A percentile compares a stretch with the other conserved stretches of the same genome.
Conservation (phyloP, 1,140 invertebrate species). For the Lanistes nyassanus region DNA sequence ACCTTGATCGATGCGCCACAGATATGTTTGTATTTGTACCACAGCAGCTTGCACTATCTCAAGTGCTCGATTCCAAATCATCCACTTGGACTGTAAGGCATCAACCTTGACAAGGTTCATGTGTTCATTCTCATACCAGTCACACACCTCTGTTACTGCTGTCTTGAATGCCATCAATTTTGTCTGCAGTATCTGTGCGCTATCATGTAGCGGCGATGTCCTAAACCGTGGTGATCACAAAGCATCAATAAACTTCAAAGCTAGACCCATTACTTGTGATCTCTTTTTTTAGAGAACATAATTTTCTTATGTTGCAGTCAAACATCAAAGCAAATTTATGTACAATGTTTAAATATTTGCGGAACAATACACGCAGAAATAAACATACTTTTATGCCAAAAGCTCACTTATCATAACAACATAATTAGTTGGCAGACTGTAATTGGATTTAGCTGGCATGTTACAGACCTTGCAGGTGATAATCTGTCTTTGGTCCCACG, state of each 20-base stretch:
- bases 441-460: too few species aligned
- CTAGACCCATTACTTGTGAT: too few species aligned
- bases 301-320: too few species aligned
- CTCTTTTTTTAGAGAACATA: too few species aligned
- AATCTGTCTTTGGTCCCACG: conserved; percentile 63
- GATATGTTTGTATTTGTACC: conserved; percentile 62
- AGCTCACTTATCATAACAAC: too few species aligned
- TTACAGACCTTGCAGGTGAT: conserved; percentile 45
- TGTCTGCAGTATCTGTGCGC: conserved; percentile 61
- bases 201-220: conserved; percentile 59
- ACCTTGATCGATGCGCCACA: conserved; percentile 61
- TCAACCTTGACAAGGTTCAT: conserved; percentile 58
- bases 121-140: conserved; percentile 64
- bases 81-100: conserved; percentile 64
- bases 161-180: conserved; percentile 58
- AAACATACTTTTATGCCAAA: too few species aligned
- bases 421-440: too few species aligned
- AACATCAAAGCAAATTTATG: too few species aligned
- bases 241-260: too few species aligned
- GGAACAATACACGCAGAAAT: too few species aligned
- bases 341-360: too few species aligned
- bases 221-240: too few species aligned
- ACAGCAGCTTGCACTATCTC: conserved; percentile 51
- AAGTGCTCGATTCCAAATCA: conserved; percentile 60
- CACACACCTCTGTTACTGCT: conserved; percentile 48